These are phyloP conservation scores for Etheostoma cragini DNA, from an alignment of 2,113 vertebrate genomes.

Conservation along the genomic window DNA sequence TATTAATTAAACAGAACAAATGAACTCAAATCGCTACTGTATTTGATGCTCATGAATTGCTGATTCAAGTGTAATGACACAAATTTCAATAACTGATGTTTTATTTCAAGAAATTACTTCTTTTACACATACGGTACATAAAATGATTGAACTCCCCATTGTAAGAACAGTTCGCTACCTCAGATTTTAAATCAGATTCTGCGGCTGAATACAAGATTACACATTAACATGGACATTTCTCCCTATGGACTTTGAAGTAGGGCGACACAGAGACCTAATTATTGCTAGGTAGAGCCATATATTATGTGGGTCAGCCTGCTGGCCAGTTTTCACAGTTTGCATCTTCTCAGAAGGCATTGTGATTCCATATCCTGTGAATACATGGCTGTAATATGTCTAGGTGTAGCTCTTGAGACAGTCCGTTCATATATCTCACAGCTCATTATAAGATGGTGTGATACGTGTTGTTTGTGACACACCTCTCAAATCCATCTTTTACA, in stretches of 20 bases:
- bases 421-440: conserved; percentile 40
- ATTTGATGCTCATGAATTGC: neutral
- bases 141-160: conserved; percentile 1
- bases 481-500: conserved; percentile 3
- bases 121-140: neutral
- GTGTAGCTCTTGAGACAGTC: conserved; percentile 59
- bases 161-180: neutral
- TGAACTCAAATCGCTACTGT: neutral
- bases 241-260: conserved; percentile 57
- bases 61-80: neutral
- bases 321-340: conserved; percentile 62
- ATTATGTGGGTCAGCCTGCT: conserved; percentile 69
- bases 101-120: neutral
- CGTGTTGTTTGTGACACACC: conserved; percentile 48
- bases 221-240: conserved; percentile 38
- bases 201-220: conserved; percentile 47
- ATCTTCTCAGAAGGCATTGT: conserved; percentile 41
- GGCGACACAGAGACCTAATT: conserved; percentile 70
- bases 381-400: conserved; percentile 46
- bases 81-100: neutral
- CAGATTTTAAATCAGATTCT: conserved; percentile 31
- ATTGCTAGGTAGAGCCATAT: conserved; percentile 37
- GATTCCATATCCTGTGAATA: conserved; percentile 56
- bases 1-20: neutral
- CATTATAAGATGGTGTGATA: conserved; percentile 34